A percentile compares a stretch with the other conserved stretches of the same genome.
These are phyloP conservation scores for Julus scanicus DNA, from an alignment of 2,888 invertebrate species.

Conservation along the genomic window DNA sequence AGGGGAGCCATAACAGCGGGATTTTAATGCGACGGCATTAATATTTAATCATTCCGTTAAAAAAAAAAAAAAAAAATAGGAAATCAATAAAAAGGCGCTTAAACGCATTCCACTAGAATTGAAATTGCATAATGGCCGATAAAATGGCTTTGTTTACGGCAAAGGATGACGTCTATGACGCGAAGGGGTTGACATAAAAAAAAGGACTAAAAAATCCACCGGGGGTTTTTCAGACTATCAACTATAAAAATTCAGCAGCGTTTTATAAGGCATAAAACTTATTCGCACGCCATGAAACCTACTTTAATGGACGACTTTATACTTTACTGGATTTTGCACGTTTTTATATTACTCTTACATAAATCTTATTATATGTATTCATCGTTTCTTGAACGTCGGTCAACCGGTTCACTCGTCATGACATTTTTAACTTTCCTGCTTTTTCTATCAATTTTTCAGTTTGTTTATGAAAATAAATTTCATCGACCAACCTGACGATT, in stretches of 20 bases:
- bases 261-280: neutral
- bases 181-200: neutral
- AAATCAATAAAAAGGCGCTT: constrained; percentile 35
- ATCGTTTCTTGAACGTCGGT: neutral
- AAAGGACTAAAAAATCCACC: neutral
- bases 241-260: neutral
- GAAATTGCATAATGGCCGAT: constrained; percentile 42
- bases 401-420: neutral
- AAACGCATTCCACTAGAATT: constrained; percentile 27
- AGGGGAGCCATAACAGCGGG: neutral
- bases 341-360: no score
- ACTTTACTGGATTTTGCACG: no score
- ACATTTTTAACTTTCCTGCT: no score
- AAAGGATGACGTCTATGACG: constrained; percentile 18
- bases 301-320: neutral
- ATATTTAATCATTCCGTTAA: constrained; percentile 31
- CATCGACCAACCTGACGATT: no score
- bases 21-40: constrained; percentile 22
- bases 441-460: no score
- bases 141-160: constrained; percentile 38
- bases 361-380: no score
- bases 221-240: neutral
- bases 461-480: no score
- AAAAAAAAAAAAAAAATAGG: neutral
- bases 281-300: neutral